Base-by-base conservation (phyloP, 2,797 vertebrate species). In the Danio choprae region DNA sequence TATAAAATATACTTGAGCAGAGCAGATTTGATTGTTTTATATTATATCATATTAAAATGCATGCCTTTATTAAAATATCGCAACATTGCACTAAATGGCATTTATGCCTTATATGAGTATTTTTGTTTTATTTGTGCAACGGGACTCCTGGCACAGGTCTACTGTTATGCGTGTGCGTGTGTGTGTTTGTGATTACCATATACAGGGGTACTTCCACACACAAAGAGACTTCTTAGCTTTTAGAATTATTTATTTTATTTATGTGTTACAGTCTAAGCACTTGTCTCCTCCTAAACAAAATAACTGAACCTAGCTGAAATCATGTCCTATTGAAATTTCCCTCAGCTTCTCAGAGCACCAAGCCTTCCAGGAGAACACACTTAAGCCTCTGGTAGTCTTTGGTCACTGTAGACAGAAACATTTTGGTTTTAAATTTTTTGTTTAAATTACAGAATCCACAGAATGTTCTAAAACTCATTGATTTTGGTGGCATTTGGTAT, bases 171-270 rank as follows among this genome's bases (percentile, higher is more conserved):
- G 41, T 56, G 15, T 18, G 55, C 43, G 18, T 72, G 70, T 70
- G 40, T 36, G 43, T 43, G 18, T 41, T 29, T 43, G 60, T 89
- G 86, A 85, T 86, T 56, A 62, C 56, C 90, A 88, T 89, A 88
- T 91, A 90, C 89, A 86, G 81, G 83, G 85, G 87, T 91, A 90
- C 88, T 90, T 90, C 90, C 90, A 89, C 90, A 91, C 78, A 82
- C 77, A 90, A 90, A 90, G 90, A 86, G 89, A 88, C 89, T 90
- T 89, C 89, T 94, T 94, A 92, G 92, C 93, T 94, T 95, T 95
- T 89, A 90, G 93, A 95, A 95, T 95, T 94, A 94, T 94, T 95
- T 94, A 95, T 94, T 93, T 94, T 92, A 90, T 91, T 89, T 87
- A 89, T 93, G 93, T 94, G 93, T 91, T 92, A 91, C 88, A 83